Conservation (phyloP, 2,113 vertebrate genomes). For the Gopherus flavomarginatus region DNA sequence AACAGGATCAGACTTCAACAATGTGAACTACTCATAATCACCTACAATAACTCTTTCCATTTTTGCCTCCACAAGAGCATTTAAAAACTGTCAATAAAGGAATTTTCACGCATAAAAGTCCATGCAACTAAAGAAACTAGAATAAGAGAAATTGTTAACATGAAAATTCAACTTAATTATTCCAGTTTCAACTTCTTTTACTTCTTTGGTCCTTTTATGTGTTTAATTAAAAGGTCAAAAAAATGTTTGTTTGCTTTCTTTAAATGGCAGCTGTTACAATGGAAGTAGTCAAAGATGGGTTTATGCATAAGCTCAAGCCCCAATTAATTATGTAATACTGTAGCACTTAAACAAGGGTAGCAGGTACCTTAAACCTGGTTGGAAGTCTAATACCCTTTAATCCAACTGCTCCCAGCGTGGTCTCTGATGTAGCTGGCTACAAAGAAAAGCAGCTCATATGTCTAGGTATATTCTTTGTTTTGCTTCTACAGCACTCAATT, state of each 20-base stretch:
- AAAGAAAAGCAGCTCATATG: not conserved
- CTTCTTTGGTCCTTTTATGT: not conserved
- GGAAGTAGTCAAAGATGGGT: not conserved
- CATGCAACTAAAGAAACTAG: not conserved
- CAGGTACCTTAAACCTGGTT: not conserved
- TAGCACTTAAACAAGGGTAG: not conserved
- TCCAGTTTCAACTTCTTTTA: not conserved
- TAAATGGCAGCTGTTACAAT: not conserved
- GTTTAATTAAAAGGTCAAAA: not conserved
- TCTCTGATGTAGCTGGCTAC: not conserved
- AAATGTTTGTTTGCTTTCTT: not conserved
- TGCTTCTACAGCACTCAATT: not conserved
- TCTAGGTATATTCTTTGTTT: not conserved
- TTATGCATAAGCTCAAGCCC: not conserved
- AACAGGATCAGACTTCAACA: not conserved
- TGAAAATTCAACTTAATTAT: not conserved
- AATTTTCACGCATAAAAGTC: not conserved
- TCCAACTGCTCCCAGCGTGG: not conserved
- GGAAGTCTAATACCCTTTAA: not conserved
- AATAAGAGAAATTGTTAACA: not conserved
- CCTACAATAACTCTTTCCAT: not conserved
- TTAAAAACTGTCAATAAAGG: not conserved
- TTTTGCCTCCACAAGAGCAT: not conserved
- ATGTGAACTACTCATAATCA: not conserved
- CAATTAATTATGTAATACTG: not conserved